Percentiles rank a stretch among this genome's conserved stretches.
Conservation (phyloP, 2,888 invertebrate genomes). For the Phorcus lineatus region DNA sequence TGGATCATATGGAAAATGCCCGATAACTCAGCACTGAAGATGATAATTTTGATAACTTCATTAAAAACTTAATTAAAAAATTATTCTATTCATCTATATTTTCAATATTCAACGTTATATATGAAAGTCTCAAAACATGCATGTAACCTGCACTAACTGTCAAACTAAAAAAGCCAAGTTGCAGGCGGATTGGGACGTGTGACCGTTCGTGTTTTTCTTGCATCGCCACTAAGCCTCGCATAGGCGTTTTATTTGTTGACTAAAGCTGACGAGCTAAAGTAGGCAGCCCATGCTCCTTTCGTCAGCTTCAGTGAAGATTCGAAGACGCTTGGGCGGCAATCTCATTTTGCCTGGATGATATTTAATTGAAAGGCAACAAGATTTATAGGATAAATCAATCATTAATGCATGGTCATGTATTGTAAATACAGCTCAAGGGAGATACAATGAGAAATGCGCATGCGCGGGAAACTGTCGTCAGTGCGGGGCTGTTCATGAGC, state of each 20-base stretch:
- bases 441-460: background rate
- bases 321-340: constrained; percentile 24
- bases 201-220: no score
- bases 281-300: background rate
- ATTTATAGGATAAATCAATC: constrained; percentile 41
- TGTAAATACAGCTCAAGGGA: constrained; percentile 32
- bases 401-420: constrained; percentile 41
- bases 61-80: no score
- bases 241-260: constrained; percentile 11
- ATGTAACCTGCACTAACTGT: no score
- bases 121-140: no score
- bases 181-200: no score
- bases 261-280: background rate
- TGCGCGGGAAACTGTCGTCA: background rate
- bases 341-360: constrained; percentile 38
- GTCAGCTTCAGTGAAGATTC: constrained; percentile 7
- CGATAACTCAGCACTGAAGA: no score
- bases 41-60: no score
- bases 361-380: constrained; percentile 43
- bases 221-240: background rate
- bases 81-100: no score
- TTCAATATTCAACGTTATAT: no score
- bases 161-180: no score
- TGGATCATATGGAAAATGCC: no score
- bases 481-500: background rate